These are phyloP conservation scores for Neopipo cinnamomea DNA, from an alignment of 2,113 vertebrate genomes.

Conservation along the genomic window DNA sequence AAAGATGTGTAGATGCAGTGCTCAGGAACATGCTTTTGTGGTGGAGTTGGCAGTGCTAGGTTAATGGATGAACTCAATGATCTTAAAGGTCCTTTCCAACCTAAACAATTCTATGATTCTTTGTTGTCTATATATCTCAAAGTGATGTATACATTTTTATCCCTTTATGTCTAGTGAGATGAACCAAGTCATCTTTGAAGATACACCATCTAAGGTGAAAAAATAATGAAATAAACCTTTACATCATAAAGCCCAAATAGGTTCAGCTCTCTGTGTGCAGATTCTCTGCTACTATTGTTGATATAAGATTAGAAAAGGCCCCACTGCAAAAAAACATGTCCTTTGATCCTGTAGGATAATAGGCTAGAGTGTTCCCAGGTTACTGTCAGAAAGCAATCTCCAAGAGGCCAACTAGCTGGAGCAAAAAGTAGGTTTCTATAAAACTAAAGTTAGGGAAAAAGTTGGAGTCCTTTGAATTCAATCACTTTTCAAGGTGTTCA, in stretches of 20 bases:
- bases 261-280: neutral
- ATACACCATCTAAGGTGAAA: neutral
- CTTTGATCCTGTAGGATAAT: conserved; percentile 51
- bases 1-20: neutral
- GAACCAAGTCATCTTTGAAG: neutral
- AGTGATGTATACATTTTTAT: neutral
- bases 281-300: neutral
- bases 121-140: neutral
- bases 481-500: neutral
- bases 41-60: neutral
- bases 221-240: conserved; percentile 5
- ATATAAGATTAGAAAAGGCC: neutral
- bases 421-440: conserved; percentile 44
- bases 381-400: conserved; percentile 46
- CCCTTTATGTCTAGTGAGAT: neutral
- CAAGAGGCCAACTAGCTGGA: conserved; percentile 15
- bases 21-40: neutral
- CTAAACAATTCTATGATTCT: neutral
- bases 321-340: neutral
- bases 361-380: neutral
- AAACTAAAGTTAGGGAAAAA: conserved; percentile 13
- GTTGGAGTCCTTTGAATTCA: conserved; percentile 18
- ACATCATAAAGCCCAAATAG: neutral
- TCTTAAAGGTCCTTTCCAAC: neutral
- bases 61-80: neutral